Percentiles rank a stretch among this genome's conserved stretches.
phyloP scores from a whole-genome alignment of 2,113 vertebrate genomes.

The Elachura formosa region DNA sequence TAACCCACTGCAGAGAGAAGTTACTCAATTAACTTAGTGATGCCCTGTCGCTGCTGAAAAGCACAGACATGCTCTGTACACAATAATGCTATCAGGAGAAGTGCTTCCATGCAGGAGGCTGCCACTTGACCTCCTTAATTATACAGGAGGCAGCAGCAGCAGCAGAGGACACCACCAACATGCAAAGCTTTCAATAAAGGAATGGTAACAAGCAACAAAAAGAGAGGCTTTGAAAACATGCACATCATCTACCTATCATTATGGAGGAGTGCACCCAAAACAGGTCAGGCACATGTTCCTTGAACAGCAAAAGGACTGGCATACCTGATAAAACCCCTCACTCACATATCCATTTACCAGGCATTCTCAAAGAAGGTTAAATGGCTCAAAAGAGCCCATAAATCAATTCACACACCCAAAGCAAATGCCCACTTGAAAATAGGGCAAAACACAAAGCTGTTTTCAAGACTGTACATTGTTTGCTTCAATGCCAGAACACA shows the following conservation, averaged over 20 bases:
- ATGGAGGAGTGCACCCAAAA: neutral
- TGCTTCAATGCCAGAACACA: slow-evolving; percentile 12
- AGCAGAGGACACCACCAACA: neutral
- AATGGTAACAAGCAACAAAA: neutral
- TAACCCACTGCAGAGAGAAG: neutral
- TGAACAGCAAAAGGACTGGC: neutral
- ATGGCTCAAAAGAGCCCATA: neutral
- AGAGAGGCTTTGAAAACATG: neutral
- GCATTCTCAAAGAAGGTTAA: neutral
- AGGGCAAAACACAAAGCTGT: slow-evolving; percentile 24
- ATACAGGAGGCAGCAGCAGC: neutral
- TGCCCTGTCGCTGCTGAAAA: neutral
- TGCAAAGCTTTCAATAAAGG: neutral
- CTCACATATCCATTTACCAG: slow-evolving; percentile 9
- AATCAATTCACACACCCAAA: neutral
- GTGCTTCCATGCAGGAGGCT: neutral
- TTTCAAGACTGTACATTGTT: neutral
- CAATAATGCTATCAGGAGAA: neutral
- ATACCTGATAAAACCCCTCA: neutral
- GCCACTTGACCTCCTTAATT: neutral
- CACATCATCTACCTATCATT: neutral
- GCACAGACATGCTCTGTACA: neutral
- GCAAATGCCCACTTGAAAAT: neutral
- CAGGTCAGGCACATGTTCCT: neutral
- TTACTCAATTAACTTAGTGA: neutral